Conservation (phyloP, 1,140 invertebrate species). For the Lineus longissimus region DNA sequence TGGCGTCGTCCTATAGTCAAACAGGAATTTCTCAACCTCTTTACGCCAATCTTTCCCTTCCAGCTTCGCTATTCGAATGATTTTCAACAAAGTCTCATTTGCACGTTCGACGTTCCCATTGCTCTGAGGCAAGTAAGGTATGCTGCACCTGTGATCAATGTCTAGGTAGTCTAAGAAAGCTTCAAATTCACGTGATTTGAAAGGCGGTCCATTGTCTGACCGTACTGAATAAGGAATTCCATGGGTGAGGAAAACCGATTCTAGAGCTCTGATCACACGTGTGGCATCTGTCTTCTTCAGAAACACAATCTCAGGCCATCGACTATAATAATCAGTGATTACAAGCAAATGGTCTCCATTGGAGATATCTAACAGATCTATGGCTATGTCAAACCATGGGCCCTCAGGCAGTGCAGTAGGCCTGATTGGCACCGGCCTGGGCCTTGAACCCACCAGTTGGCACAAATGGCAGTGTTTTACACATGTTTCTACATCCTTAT, state of each 20-base stretch:
- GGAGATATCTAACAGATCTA: slow-evolving; percentile 24
- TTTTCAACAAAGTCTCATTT: too few relatives aligned
- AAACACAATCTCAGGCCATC: slow-evolving; percentile 22
- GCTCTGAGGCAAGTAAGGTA: too few relatives aligned
- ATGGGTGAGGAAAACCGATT: slow-evolving; percentile 20
- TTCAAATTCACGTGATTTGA: slow-evolving; percentile 15
- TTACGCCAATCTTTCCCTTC: too few relatives aligned
- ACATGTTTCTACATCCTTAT: slow-evolving; percentile 25
- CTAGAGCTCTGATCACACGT: slow-evolving; percentile 11
- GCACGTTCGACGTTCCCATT: too few relatives aligned
- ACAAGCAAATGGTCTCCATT: slow-evolving; percentile 21
- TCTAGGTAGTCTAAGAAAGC: slow-evolving; percentile 1
- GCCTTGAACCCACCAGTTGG: slow-evolving; percentile 18
- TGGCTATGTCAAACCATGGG: slow-evolving; percentile 24
- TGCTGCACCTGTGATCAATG: too few relatives aligned
- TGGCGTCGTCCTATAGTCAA: too few relatives aligned
- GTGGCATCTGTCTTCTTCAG: slow-evolving; percentile 15
- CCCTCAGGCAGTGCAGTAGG: slow-evolving; percentile 13
- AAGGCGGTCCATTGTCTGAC: slow-evolving; percentile 23
- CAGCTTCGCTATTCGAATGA: too few relatives aligned
- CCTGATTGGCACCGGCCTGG: slow-evolving; percentile 17
- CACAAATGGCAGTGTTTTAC: slow-evolving; percentile 23
- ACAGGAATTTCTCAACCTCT: too few relatives aligned
- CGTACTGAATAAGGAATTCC: slow-evolving; percentile 15
- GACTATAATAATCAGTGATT: slow-evolving; percentile 22